Percentiles rank a stretch among this genome's conserved stretches.
Conservation (phyloP, 2,888 invertebrate genomes). For the Eremobia ochroleuca region DNA sequence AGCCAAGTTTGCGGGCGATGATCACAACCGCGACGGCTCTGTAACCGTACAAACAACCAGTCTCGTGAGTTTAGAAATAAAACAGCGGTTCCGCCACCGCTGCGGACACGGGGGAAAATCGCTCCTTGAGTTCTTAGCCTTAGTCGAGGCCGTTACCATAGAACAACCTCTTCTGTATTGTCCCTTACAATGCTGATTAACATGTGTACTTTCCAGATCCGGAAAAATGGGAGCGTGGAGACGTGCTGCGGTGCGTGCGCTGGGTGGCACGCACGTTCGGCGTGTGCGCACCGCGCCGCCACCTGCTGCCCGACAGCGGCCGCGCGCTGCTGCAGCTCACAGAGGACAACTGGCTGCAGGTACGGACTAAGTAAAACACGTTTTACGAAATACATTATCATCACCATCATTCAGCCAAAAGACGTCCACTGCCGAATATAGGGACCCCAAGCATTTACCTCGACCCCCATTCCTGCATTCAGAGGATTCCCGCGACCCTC, state of each 20-base stretch:
- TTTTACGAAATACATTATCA: no score
- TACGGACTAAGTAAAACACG: background rate
- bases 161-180: background rate
- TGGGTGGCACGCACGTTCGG: slow-evolving; percentile 89
- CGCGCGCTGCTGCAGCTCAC: slow-evolving; percentile 88
- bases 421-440: no score
- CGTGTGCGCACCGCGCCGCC: slow-evolving; percentile 85
- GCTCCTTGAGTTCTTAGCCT: no score
- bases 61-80: no score
- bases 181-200: background rate
- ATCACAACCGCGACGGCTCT: no score
- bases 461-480: no score
- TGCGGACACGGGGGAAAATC: no score
- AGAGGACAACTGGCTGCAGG: slow-evolving; percentile 89
- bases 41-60: no score
- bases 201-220: slow-evolving; percentile 82
- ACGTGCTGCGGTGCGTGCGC: slow-evolving; percentile 89
- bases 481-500: no score
- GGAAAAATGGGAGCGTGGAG: slow-evolving; percentile 86
- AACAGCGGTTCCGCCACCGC: no score
- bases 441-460: background rate
- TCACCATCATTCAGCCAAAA: background rate
- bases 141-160: background rate
- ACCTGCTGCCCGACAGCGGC: slow-evolving; percentile 87
- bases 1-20: no score